Evolutionary conservation across 2,113 vertebrate species (phyloP), one percentile per base, ranked within the genome.

Genomic region (Apodemus speciosus): DNA sequence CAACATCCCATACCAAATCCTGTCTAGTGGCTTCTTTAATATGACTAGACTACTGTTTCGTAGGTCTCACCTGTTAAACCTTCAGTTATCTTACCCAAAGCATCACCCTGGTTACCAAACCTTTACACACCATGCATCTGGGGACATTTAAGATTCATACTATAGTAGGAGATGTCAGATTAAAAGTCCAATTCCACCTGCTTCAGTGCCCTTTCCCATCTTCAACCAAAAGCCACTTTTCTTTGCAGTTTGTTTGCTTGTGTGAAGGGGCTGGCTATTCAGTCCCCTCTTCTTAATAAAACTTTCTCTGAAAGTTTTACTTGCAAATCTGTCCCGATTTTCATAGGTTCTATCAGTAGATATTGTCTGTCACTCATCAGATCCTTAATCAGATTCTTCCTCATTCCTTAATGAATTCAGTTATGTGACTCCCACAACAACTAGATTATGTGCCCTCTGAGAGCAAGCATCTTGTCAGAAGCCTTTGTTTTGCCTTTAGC

Each of bases 351-450:
- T 64, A 0, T 9, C 46, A 14, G 27, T 75, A 51, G 13, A 66
- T 91, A n/a, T 32, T 77, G 38, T 60, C 40, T 88, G 46, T 89
- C 46, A 92, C 83, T 53, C 71, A 66, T 72, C 71, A 83, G 73
- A 9, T 10, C 43, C 40, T 93, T 84, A 73, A 71, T 90, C 72
- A 80, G 51, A 64, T 85, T 84, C 62, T 81, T 53, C 35, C 58
- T 77, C 30, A 32, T 92, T 76, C 85, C 60, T 81, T 84, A 89
- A 87, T 87, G 64, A 94, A 92, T 83, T 79, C 92, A 90, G 85
- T 3, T 3, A 0, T 46, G 66, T 85, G 66, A 90, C 10, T 93
- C 88, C 77, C 79, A 79, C 9, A 83, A 35, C 60, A 58, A 21
- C 53, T 83, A 73, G 69, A 64, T 72, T n/a, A 6, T 18, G 27